Conservation (phyloP, 2,797 vertebrate genomes). For the Myiothlypis chrysogaster region DNA sequence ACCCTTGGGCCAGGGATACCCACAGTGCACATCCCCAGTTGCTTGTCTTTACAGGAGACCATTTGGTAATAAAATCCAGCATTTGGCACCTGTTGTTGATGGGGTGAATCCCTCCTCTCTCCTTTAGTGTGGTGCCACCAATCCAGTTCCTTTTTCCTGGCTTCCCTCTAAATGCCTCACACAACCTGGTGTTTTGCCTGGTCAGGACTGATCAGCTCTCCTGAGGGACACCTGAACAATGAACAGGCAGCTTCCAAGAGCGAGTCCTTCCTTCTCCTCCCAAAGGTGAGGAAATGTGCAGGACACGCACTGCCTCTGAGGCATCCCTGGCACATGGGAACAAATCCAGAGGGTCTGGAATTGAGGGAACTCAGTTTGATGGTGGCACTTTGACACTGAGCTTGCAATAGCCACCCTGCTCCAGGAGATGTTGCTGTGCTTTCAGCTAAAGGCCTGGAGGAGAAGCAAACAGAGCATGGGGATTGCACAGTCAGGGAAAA, state of each 20-base stretch:
- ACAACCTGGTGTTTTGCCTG: not conserved
- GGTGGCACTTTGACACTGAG: not conserved
- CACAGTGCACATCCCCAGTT: accelerated
- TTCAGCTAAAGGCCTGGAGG: slow-evolving; percentile 48
- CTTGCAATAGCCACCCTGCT: slow-evolving; percentile 42
- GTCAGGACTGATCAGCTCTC: not conserved
- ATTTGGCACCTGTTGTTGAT: not conserved
- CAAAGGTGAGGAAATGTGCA: not conserved
- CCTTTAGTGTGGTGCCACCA: not conserved
- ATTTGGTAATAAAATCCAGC: not conserved
- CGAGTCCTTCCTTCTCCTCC: not conserved
- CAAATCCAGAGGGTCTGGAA: accelerated
- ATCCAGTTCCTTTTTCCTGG: not conserved
- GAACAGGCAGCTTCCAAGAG: not conserved
- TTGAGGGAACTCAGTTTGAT: not conserved
- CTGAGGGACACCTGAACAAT: not conserved
- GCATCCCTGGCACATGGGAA: accelerated
- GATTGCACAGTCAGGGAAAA: not conserved
- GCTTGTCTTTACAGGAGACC: not conserved
- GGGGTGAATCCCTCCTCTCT: not conserved
- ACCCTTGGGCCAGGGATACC: not conserved
- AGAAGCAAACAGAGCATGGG: not conserved
- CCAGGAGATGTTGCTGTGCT: slow-evolving; percentile 71
- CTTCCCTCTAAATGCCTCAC: not conserved
- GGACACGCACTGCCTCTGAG: accelerated